Conservation (phyloP, 2,113 vertebrate species). For the Hippocampus abdominalis region DNA sequence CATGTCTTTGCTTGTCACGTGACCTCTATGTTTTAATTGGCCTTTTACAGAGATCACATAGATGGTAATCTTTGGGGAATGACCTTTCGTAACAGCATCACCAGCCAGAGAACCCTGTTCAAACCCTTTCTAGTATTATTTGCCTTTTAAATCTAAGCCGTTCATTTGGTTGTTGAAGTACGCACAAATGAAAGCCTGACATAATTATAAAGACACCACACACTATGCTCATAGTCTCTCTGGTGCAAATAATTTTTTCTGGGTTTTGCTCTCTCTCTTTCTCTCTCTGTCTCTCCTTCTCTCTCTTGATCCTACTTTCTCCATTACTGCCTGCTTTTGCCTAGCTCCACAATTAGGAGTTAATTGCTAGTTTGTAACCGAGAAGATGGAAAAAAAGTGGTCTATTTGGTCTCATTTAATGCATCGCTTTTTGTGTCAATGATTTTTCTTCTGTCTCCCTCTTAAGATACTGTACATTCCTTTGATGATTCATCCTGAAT, state of each 20-base stretch:
- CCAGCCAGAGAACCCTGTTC: conserved; percentile 23
- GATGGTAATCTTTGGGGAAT: conserved; percentile 36
- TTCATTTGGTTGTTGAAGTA: conserved; percentile 19
- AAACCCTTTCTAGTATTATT: background rate
- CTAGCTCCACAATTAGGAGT: conserved; percentile 59
- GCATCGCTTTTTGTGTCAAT: conserved; percentile 5
- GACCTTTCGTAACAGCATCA: conserved; percentile 48
- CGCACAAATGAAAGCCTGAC: too few relatives aligned
- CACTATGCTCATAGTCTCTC: background rate
- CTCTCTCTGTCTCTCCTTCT: conserved; percentile 14
- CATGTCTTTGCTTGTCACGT: conserved; percentile 27
- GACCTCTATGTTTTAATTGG: conserved; percentile 18
- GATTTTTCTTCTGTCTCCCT: background rate
- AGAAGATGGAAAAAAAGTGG: conserved; percentile 47
- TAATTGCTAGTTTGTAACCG: conserved; percentile 54
- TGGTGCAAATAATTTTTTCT: conserved; percentile 5
- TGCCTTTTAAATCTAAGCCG: conserved; percentile 15
- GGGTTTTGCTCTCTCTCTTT: conserved; percentile 19
- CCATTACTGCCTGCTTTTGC: conserved; percentile 35
- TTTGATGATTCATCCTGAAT: background rate
- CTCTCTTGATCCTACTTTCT: conserved; percentile 1
- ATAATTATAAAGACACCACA: too few relatives aligned
- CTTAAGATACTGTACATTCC: background rate
- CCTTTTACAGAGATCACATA: conserved; percentile 32
- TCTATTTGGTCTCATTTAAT: conserved; percentile 29